phyloP scores from a whole-genome alignment of 2,888 invertebrate genomes.

The Omphaloscelis lunosa region DNA sequence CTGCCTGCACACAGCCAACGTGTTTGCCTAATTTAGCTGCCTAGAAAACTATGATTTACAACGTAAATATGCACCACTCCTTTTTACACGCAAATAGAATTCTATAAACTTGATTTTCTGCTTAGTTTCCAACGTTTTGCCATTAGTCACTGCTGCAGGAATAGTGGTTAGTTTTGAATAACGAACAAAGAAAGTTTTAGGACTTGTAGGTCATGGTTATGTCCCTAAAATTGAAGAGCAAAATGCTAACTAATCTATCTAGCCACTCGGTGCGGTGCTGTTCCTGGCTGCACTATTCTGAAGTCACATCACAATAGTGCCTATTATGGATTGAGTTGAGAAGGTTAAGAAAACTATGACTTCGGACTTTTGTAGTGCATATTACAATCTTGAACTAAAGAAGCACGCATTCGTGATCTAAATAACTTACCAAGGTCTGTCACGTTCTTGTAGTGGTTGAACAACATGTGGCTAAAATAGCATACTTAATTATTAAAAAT shows the following conservation, averaged over 20 bases:
- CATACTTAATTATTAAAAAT: background rate
- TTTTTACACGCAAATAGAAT: slow-evolving; percentile 37
- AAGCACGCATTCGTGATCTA: slow-evolving; percentile 6
- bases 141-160: slow-evolving; percentile 10
- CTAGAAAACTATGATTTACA: slow-evolving; percentile 54
- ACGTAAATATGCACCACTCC: slow-evolving; percentile 50
- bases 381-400: slow-evolving; percentile 15
- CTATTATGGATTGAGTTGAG: background rate
- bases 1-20: slow-evolving; percentile 48
- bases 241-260: background rate
- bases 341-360: background rate
- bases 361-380: background rate
- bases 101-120: slow-evolving; percentile 28
- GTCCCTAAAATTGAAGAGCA: background rate
- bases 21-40: slow-evolving; percentile 61
- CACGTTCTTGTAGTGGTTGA: slow-evolving; percentile 20
- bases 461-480: background rate
- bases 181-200: background rate
- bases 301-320: background rate
- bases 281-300: background rate
- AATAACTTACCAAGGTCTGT: slow-evolving; percentile 6
- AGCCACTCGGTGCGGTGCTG: background rate
- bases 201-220: background rate
- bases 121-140: background rate
- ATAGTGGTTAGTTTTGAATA: background rate